Conservation (phyloP, 2,113 vertebrate genomes). For the Podarcis cretensis region DNA sequence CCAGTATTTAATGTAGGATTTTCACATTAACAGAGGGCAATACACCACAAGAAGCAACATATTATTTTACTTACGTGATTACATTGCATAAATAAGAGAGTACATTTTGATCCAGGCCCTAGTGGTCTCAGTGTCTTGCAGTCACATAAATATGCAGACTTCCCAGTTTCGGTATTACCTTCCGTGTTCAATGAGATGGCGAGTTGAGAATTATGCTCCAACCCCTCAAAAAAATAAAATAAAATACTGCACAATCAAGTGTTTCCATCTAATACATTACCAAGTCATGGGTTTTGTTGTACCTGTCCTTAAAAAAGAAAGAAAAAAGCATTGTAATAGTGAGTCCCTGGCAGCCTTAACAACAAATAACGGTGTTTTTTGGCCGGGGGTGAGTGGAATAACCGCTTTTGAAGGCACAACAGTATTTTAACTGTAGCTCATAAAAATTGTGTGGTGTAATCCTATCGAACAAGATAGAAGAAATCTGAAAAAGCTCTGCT, state of each 20-base stretch:
- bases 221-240: background rate
- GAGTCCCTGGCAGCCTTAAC: background rate
- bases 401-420: background rate
- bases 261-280: constrained; percentile 4
- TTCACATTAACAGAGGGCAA: constrained; percentile 10
- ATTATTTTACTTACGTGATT: background rate
- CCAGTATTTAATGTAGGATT: constrained; percentile 12
- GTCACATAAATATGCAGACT: no score
- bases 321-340: background rate
- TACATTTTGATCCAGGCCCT: background rate
- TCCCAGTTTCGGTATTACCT: background rate
- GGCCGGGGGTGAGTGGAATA: constrained; percentile 6
- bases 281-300: background rate
- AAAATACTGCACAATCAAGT: background rate
- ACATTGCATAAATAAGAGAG: background rate
- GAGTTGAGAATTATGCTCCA: background rate
- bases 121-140: background rate
- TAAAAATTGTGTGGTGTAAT: constrained; percentile 24
- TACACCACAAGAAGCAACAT: background rate
- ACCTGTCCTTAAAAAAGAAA: no score
- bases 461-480: constrained; percentile 45
- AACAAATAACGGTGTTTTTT: constrained; percentile 16
- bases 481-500: constrained; percentile 7
- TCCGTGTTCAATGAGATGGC: background rate
- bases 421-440: constrained; percentile 34